Base-by-base conservation (phyloP, 1,140 invertebrate genomes). In the Riptortus pedestris region DNA sequence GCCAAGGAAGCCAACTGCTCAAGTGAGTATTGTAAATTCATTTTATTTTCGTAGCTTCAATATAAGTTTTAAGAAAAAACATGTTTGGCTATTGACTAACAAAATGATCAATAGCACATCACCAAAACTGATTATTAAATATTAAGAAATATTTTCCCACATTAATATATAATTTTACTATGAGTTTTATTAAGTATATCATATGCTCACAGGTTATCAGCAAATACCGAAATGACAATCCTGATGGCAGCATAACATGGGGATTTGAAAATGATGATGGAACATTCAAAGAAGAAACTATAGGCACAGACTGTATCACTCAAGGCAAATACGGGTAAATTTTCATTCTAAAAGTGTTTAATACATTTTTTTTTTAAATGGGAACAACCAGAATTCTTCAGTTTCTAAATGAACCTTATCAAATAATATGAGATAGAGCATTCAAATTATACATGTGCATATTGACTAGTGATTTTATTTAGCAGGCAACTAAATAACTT, bases 211-310 rank as follows among this genome's bases (percentile, higher is more conserved):
- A 78, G 76, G 77, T 77, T 1, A 72, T 79, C 24, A 72, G 73
- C n/a, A 69, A 77, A 57, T 91, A 84, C 74, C 81, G 86, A 51
- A 85, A 88, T 60, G 87, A 89, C 70, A 88, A 89, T 69, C 77
- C 82, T 43, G 88, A 90, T 68, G 88, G 88, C 5, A 88, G 84
- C 66, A 90, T 90, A 63, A 87, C 85, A 0, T 91, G 88, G 88
- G 88, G 88, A 57, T 90, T 86, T 71, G 87, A 90, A 76, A 90
- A 90, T 71, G 87, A 90, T 64, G 85, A 87, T 70, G 85, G 85
- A 14, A 80, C 80, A 2, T 88, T 85, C 72, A 91, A 91, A 71
- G 88, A 91, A 71, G 88, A 91, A 74, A 81, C 83, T 5, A 87
- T 90, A 68, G 88, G 88, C 60, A 77, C 81, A 16, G 86, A 90